Conservation (phyloP, 35 echinoderm and acorn worm species). For the Lytechinus pictus region DNA sequence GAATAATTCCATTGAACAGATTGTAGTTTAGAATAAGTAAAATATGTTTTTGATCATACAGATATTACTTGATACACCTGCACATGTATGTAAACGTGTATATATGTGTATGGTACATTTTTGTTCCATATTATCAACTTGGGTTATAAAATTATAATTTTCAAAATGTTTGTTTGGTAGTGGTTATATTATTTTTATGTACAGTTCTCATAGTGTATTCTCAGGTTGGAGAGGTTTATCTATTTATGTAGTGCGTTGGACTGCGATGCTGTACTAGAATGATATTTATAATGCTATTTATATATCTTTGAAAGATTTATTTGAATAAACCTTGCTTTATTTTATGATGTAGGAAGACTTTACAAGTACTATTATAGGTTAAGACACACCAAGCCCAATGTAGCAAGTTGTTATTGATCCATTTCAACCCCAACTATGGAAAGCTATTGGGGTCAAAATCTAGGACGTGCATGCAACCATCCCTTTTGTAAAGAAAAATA, state of each 20-base stretch:
- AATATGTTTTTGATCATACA: too few relatives aligned
- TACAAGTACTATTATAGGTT: background rate
- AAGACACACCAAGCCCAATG: background rate
- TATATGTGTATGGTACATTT: too few relatives aligned
- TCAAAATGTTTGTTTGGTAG: background rate
- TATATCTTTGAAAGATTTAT: conserved; percentile 14
- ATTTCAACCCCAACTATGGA: too few relatives aligned
- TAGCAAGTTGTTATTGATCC: too few relatives aligned
- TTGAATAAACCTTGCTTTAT: background rate
- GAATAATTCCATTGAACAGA: too few relatives aligned
- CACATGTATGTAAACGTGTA: too few relatives aligned
- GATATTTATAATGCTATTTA: background rate
- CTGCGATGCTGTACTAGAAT: background rate
- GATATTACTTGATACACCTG: too few relatives aligned
- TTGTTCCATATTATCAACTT: too few relatives aligned
- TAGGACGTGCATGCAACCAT: too few relatives aligned
- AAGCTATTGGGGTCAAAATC: too few relatives aligned
- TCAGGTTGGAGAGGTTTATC: background rate
- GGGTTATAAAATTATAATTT: background rate
- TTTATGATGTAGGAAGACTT: background rate
- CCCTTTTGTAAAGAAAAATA: too few relatives aligned
- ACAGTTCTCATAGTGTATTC: background rate
- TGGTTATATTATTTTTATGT: background rate
- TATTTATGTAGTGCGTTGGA: background rate
- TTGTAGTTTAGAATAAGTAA: too few relatives aligned